These are phyloP conservation scores for Cephalopterus ornatus DNA, from an alignment of 2,113 vertebrate species.

Conservation along the genomic window DNA sequence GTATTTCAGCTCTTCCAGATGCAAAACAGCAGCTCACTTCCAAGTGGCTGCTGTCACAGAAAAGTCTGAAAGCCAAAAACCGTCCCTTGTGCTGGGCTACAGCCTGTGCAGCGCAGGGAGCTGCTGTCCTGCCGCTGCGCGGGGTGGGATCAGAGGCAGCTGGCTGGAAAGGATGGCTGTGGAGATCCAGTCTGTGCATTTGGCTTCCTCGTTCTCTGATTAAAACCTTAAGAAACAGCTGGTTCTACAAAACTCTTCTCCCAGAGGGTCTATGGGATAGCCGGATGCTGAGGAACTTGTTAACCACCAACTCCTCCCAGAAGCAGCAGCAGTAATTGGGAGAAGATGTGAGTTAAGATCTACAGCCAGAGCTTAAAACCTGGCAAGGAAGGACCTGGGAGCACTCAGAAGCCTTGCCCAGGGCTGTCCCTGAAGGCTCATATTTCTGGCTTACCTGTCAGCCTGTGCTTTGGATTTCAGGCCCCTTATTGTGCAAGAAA, in stretches of 20 bases:
- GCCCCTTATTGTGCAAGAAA: background rate
- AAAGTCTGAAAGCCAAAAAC: background rate
- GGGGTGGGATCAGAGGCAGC: background rate
- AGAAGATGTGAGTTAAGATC: conserved; percentile 35
- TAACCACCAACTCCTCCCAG: background rate
- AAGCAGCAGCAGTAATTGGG: conserved; percentile 27
- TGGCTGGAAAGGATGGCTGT: background rate
- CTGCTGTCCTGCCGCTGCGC: background rate
- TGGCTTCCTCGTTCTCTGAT: background rate
- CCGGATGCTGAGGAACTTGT: background rate
- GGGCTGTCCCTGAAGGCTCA: background rate
- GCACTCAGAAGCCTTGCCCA: background rate
- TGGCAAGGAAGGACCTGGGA: background rate
- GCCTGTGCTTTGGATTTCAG: background rate
- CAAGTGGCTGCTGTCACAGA: background rate
- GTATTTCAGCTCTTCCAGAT: background rate
- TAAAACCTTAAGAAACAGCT: conserved; percentile 16
- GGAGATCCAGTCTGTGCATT: background rate
- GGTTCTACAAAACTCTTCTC: background rate
- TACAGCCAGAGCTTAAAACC: conserved; percentile 27
- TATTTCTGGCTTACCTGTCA: background rate
- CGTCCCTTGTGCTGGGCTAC: background rate
- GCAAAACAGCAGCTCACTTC: background rate
- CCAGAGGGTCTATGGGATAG: background rate
- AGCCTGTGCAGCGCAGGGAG: background rate